phyloP scores from a whole-genome alignment of 2,113 vertebrate species.

The Etia nguti region DNA sequence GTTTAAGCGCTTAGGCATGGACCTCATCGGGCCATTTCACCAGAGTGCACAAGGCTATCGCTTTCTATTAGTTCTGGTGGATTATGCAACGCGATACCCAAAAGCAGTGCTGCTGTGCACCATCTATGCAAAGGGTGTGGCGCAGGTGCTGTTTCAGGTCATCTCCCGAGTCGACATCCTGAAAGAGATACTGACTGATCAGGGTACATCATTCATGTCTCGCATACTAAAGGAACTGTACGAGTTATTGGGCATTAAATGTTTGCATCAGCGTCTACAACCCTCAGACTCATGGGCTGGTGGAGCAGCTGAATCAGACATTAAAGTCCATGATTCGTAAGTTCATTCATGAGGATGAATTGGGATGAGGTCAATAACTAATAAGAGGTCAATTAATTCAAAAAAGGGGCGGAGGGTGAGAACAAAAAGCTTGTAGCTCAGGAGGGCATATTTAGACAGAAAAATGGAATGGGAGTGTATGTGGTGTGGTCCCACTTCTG shows the following conservation, averaged over 20 bases:
- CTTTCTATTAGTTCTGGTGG: not conserved
- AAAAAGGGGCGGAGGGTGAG: no score
- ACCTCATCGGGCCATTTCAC: not conserved
- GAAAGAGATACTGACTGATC: not conserved
- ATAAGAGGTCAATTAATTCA: no score
- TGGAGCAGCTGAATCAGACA: not conserved
- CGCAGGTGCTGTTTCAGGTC: not conserved
- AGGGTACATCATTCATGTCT: not conserved
- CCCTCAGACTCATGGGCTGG: not conserved
- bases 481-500: no score
- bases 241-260: not conserved
- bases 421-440: no score
- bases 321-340: not conserved
- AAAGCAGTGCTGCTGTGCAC: not conserved
- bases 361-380: no score
- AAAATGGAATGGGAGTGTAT: no score
- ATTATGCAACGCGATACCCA: not conserved
- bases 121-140: not conserved
- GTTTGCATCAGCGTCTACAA: not conserved
- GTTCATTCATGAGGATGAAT: no score
- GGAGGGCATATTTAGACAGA: no score
- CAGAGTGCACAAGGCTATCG: not conserved
- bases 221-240: not conserved
- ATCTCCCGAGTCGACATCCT: not conserved
- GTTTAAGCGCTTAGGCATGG: not conserved